Evolutionary conservation across 2,113 vertebrate genomes (phyloP).

Genomic region (Anser brachyrhynchus): DNA sequence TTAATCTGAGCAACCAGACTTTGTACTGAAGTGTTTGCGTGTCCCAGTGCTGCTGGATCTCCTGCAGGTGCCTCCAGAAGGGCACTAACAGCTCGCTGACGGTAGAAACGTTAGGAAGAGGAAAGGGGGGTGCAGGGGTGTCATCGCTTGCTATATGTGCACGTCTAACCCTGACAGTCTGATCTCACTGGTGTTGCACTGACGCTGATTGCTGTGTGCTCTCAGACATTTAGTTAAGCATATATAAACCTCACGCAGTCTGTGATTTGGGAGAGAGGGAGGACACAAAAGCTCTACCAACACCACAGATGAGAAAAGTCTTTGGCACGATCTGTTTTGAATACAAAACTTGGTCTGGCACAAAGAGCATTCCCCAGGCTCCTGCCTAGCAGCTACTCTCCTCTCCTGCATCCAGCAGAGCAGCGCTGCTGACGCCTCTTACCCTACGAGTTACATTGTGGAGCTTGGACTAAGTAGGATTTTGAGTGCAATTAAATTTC

Average conservation of each 20-base stretch:
- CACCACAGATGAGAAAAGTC: background rate
- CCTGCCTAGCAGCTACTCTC: background rate
- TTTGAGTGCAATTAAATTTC: background rate
- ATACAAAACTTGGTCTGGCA: background rate
- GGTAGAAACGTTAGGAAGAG: background rate
- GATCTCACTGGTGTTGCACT: background rate
- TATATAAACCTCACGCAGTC: fast-evolving
- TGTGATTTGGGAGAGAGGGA: background rate
- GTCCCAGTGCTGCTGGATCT: background rate
- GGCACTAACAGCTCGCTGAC: background rate
- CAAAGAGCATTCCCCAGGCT: background rate
- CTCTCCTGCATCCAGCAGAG: background rate
- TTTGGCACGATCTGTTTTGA: background rate
- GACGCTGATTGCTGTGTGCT: background rate
- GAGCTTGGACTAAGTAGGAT: background rate
- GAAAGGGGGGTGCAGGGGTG: background rate
- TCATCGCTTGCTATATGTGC: background rate
- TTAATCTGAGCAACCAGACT: background rate
- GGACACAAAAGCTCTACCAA: background rate
- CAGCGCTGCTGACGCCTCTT: background rate
- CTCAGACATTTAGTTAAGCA: background rate
- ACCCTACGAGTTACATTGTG: background rate
- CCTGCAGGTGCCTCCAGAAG: background rate
- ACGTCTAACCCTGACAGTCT: background rate
- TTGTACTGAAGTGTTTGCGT: background rate